phyloP scores from a whole-genome alignment of 35 echinoderm and acorn worm genomes.

The Ophioderma brevispina region DNA sequence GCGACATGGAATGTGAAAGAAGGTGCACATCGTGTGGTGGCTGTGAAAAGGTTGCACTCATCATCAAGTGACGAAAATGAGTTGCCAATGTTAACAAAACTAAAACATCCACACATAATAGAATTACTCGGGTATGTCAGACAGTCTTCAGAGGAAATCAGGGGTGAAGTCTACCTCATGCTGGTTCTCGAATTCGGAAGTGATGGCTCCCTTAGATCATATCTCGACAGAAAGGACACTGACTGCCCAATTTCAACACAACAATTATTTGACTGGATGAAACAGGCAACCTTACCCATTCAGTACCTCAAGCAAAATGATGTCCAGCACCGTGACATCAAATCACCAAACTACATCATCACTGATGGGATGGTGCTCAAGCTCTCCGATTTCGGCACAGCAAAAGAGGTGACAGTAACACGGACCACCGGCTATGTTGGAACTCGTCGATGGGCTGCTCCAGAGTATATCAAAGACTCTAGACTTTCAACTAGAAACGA shows the following conservation, averaged over 20 bases:
- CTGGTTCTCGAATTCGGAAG: neutral
- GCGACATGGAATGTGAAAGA: no score
- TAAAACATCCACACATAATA: neutral
- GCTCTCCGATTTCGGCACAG: neutral
- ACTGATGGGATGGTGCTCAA: neutral
- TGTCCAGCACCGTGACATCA: neutral
- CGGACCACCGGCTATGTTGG: neutral
- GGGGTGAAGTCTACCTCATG: neutral
- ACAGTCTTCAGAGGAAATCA: neutral
- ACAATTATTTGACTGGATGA: neutral
- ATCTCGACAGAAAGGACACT: neutral
- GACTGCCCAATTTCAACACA: neutral
- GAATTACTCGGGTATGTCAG: neutral
- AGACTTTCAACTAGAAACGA: neutral
- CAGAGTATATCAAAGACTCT: neutral
- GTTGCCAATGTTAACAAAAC: neutral
- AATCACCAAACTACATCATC: neutral
- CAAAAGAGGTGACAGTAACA: neutral
- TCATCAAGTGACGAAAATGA: no score
- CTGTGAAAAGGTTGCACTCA: no score
- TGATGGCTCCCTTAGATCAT: neutral
- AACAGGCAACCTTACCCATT: neutral
- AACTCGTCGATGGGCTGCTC: neutral
- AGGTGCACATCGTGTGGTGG: no score
- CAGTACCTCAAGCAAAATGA: neutral